phyloP scores from a whole-genome alignment of 2,888 invertebrate genomes.

The Orthonevra nobilis region DNA sequence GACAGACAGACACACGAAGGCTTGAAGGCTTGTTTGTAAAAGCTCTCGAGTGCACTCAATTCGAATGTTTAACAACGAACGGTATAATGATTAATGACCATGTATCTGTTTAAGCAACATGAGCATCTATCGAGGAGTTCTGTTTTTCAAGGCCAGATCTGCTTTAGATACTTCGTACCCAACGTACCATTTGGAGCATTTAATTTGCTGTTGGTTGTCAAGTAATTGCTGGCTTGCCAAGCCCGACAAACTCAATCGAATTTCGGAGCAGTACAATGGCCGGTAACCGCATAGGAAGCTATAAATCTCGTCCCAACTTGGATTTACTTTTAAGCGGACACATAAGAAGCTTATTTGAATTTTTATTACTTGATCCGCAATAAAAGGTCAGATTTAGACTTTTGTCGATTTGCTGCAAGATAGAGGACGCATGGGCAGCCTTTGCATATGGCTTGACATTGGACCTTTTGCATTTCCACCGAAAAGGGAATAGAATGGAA shows the following conservation, averaged over 20 bases:
- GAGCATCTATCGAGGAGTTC: background rate
- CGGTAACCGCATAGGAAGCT: slow-evolving; percentile 46
- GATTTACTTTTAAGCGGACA: background rate
- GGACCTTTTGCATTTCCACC: slow-evolving; percentile 33
- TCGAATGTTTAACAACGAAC: slow-evolving; percentile 6
- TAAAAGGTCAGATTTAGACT: slow-evolving; percentile 53
- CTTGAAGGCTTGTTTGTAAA: slow-evolving; percentile 38
- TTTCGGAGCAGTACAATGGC: slow-evolving; percentile 43
- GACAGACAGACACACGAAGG: too few relatives aligned
- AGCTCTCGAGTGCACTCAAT: slow-evolving; percentile 39
- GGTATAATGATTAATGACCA: slow-evolving; percentile 50
- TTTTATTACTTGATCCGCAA: slow-evolving; percentile 62
- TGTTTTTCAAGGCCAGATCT: slow-evolving; percentile 50
- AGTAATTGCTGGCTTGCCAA: background rate
- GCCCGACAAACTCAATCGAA: slow-evolving; percentile 45
- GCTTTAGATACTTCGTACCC: too few relatives aligned
- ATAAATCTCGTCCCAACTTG: slow-evolving; percentile 48
- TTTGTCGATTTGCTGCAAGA: too few relatives aligned
- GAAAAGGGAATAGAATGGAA: slow-evolving; percentile 15
- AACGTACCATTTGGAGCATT: too few relatives aligned
- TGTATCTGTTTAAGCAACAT: slow-evolving; percentile 13
- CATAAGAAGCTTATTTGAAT: too few relatives aligned
- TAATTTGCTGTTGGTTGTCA: slow-evolving; percentile 16
- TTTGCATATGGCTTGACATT: slow-evolving; percentile 63
- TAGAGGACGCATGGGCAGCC: slow-evolving; percentile 17